Conservation (phyloP, 1,140 invertebrate genomes). For the Copidosoma floridanum region DNA sequence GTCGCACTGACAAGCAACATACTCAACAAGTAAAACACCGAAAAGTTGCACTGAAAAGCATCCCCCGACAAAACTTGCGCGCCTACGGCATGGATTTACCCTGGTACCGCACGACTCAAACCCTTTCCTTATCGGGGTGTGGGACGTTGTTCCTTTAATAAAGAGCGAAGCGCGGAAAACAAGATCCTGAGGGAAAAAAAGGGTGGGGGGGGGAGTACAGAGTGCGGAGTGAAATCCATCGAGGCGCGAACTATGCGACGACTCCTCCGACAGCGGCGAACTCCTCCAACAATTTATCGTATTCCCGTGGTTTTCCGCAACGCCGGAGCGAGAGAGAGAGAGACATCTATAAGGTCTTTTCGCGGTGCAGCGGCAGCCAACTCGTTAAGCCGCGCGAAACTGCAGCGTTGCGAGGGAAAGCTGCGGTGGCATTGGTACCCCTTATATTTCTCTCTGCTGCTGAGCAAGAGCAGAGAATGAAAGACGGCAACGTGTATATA, state of each 20-base stretch:
- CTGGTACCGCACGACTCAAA: too few relatives aligned
- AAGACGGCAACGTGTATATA: not conserved
- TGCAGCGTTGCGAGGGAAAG: conserved; percentile 10
- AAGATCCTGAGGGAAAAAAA: not conserved
- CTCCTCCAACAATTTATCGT: conserved; percentile 21
- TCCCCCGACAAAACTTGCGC: too few relatives aligned
- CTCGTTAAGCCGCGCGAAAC: conserved; percentile 22
- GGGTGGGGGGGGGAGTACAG: not conserved
- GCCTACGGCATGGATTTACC: too few relatives aligned
- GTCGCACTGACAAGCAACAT: too few relatives aligned
- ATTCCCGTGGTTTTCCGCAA: conserved; percentile 21
- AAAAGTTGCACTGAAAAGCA: not conserved
- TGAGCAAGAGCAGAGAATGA: not conserved
- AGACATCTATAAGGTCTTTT: conserved; percentile 7
- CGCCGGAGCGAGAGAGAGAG: not conserved
- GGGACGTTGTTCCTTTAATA: conserved; percentile 9
- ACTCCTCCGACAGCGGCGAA: conserved; percentile 1
- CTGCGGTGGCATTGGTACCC: conserved; percentile 1
- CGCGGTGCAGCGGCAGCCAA: conserved; percentile 4
- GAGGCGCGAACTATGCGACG: conserved; percentile 17
- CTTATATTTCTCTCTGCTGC: conserved; percentile 19
- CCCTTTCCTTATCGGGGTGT: too few relatives aligned
- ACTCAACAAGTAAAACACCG: too few relatives aligned
- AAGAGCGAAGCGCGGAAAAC: conserved; percentile 5
- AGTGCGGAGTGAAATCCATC: conserved; percentile 19